Evolutionary conservation across 2,888 invertebrate species (phyloP).

Genomic region (Morpho helenor): DNA sequence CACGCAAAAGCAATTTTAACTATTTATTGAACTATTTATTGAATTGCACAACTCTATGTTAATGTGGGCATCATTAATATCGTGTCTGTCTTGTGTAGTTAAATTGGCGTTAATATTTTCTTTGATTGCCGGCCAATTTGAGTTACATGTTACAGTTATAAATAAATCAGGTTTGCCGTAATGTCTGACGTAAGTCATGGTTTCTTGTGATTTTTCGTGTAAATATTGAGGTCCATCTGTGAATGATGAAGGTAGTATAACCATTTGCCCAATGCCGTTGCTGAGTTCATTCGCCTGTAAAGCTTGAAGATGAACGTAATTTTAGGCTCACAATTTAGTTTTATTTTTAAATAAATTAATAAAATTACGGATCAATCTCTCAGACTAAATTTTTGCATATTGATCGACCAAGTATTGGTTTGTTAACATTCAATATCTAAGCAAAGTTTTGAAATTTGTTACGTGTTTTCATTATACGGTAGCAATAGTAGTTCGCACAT

Average conservation of each 20-base stretch:
- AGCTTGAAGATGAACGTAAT: slow-evolving; percentile 20
- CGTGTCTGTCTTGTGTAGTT: slow-evolving; percentile 26
- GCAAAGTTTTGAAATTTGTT: slow-evolving; percentile 28
- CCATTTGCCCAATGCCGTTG: slow-evolving; percentile 21
- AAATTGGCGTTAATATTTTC: slow-evolving; percentile 24
- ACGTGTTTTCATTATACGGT: slow-evolving; percentile 24
- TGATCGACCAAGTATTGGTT: slow-evolving; percentile 28
- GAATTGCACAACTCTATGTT: slow-evolving; percentile 29
- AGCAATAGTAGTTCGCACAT: slow-evolving; percentile 28
- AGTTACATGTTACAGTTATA: slow-evolving; percentile 18
- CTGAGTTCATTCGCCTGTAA: slow-evolving; percentile 22
- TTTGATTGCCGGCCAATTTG: slow-evolving; percentile 24
- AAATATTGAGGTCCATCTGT: slow-evolving; percentile 26
- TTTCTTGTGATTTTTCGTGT: slow-evolving; percentile 26
- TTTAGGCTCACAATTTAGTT: slow-evolving; percentile 18
- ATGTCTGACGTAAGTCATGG: slow-evolving; percentile 25
- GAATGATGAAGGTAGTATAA: slow-evolving; percentile 27
- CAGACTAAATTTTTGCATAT: slow-evolving; percentile 28
- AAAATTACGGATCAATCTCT: slow-evolving; percentile 25
- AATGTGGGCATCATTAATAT: slow-evolving; percentile 27
- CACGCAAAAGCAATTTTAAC: no score
- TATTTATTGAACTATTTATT: no score
- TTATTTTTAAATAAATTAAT: slow-evolving; percentile 26
- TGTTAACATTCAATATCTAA: slow-evolving; percentile 26
- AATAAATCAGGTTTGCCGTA: slow-evolving; percentile 26